Conservation (phyloP, 2,797 vertebrate species). For the Toxotes lorentzi region DNA sequence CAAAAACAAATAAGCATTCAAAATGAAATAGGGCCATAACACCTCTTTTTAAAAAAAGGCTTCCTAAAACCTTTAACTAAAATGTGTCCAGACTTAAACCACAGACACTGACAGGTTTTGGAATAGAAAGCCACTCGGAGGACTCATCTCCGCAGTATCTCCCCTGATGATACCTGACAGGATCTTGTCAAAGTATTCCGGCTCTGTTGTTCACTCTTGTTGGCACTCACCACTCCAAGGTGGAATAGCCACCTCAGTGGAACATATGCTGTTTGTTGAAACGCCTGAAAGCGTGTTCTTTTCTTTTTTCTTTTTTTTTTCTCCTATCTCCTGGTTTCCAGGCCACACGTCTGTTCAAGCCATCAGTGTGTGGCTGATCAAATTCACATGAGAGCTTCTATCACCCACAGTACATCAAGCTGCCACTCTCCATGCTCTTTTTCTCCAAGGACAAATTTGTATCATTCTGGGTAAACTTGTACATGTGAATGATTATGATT, state of each 20-base stretch:
- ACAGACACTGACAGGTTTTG: constrained; percentile 64
- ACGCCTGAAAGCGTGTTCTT: constrained; percentile 71
- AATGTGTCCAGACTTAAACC: constrained; percentile 47
- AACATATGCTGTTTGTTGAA: constrained; percentile 88
- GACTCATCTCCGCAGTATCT: constrained; percentile 53
- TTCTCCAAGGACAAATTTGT: constrained; percentile 67
- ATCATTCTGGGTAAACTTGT: constrained; percentile 62
- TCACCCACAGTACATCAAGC: constrained; percentile 77
- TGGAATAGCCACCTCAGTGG: constrained; percentile 83
- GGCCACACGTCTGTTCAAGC: constrained; percentile 83
- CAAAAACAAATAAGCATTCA: neutral
- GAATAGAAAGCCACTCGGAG: constrained; percentile 59
- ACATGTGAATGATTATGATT: constrained; percentile 47
- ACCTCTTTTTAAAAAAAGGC: neutral
- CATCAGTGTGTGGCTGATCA: constrained; percentile 80
- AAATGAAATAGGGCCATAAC: neutral
- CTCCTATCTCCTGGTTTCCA: constrained; percentile 69
- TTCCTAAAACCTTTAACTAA: constrained; percentile 35
- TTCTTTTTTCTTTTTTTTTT: constrained; percentile 40
- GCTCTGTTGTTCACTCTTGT: constrained; percentile 73
- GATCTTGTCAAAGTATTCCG: constrained; percentile 81
- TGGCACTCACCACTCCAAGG: constrained; percentile 81
- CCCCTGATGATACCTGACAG: constrained; percentile 77
- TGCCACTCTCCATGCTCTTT: constrained; percentile 65
- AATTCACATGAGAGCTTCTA: constrained; percentile 84